phyloP scores from a whole-genome alignment of 2,113 vertebrate species.

The Oreochromis aureus region DNA sequence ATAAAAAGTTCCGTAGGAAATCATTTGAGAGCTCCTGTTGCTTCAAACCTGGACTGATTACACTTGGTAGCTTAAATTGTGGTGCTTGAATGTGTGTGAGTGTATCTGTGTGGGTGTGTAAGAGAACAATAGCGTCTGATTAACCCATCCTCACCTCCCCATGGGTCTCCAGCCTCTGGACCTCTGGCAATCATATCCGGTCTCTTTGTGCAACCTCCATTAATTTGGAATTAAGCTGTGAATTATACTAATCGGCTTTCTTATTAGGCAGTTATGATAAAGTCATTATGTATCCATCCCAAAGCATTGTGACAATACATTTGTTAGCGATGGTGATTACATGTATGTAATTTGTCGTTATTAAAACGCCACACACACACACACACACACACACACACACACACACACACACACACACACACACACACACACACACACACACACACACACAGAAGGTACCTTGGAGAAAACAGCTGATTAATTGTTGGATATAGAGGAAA shows the following conservation, averaged over 20 bases:
- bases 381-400: neutral
- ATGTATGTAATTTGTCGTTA: neutral
- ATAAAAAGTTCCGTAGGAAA: neutral
- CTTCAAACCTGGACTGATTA: slow-evolving; percentile 25
- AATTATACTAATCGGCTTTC: slow-evolving; percentile 33
- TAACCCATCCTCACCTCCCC: slow-evolving; percentile 10
- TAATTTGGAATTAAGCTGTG: slow-evolving; percentile 29
- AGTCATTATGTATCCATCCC: neutral
- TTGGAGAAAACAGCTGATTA: neutral
- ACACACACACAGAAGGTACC: neutral
- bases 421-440: neutral
- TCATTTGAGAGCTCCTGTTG: neutral
- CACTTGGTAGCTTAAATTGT: neutral
- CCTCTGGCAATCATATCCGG: slow-evolving; percentile 9
- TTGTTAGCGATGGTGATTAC: neutral
- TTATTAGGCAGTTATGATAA: neutral
- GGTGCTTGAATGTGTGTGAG: neutral
- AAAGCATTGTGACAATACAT: neutral
- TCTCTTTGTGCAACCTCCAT: neutral
- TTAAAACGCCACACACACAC: accelerated
- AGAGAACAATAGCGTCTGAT: slow-evolving; percentile 52
- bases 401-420: neutral
- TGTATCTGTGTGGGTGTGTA: neutral
- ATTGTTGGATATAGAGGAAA: neutral
- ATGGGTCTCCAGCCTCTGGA: neutral